phyloP scores from a whole-genome alignment of 2,888 invertebrate genomes.

The Diaphora mendica region DNA sequence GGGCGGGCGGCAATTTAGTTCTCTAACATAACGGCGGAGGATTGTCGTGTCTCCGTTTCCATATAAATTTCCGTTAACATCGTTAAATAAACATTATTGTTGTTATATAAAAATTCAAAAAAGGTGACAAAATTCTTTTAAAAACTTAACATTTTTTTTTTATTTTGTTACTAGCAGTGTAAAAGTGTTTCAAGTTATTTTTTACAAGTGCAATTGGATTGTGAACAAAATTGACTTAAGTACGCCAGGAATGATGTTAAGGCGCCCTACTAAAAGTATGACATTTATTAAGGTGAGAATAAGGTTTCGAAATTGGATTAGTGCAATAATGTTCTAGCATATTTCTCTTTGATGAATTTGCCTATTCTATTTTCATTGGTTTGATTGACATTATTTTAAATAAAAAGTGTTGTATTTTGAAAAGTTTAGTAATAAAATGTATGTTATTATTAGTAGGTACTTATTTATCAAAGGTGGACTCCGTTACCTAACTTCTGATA shows the following conservation, averaged over 20 bases:
- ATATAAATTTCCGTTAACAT: slow-evolving; percentile 63
- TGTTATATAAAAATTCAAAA: slow-evolving; percentile 44
- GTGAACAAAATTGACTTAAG: slow-evolving; percentile 73
- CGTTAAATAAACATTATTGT: slow-evolving; percentile 69
- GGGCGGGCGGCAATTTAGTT: slow-evolving; percentile 80
- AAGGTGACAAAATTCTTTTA: slow-evolving; percentile 33
- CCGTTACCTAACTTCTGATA: slow-evolving; percentile 5
- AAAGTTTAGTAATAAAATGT: not conserved
- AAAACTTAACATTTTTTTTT: slow-evolving; percentile 29
- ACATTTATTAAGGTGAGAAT: slow-evolving; percentile 71
- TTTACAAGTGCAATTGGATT: slow-evolving; percentile 69
- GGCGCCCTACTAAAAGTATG: slow-evolving; percentile 67
- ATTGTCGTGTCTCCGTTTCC: slow-evolving; percentile 56
- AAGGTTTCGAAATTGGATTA: slow-evolving; percentile 43
- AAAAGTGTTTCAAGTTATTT: slow-evolving; percentile 62
- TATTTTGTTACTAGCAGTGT: slow-evolving; percentile 48
- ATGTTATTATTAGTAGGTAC: not conserved
- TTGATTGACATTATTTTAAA: not conserved
- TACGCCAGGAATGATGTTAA: slow-evolving; percentile 73
- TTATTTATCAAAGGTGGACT: not conserved
- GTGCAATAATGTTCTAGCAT: slow-evolving; percentile 14
- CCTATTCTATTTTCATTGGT: not conserved
- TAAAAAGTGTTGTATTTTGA: not conserved
- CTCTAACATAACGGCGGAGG: slow-evolving; percentile 57
- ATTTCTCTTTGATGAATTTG: not conserved